phyloP scores from a whole-genome alignment of 1,140 invertebrate species.

The Drosophila tsacasi region DNA sequence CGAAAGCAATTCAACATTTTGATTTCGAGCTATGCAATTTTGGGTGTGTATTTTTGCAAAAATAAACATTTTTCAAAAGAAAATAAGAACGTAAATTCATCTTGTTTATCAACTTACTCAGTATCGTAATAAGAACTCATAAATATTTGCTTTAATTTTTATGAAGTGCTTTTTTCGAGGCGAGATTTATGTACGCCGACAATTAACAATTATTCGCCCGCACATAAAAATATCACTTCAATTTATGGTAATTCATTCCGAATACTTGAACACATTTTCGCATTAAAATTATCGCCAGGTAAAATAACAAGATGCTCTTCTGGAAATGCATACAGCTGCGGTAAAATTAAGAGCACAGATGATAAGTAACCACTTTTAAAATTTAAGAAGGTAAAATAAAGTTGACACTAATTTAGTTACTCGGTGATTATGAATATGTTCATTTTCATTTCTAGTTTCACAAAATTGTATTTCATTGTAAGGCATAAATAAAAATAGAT shows the following conservation, averaged over 20 bases:
- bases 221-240: slow-evolving; percentile 33
- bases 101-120: slow-evolving; percentile 67
- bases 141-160: slow-evolving; percentile 60
- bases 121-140: slow-evolving; percentile 82
- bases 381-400: too few species aligned
- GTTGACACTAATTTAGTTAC: too few species aligned
- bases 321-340: slow-evolving; percentile 12
- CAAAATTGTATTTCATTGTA: neutral
- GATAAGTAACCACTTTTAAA: neutral
- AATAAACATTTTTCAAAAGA: slow-evolving; percentile 6
- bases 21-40: neutral
- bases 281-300: slow-evolving; percentile 44
- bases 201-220: slow-evolving; percentile 47
- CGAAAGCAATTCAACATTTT: neutral
- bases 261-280: slow-evolving; percentile 45
- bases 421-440: too few species aligned
- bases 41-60: neutral
- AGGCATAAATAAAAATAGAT: neutral
- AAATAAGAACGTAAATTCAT: slow-evolving; percentile 11
- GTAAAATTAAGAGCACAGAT: neutral
- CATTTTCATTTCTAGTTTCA: neutral
- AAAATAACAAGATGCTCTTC: slow-evolving; percentile 19
- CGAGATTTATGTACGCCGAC: slow-evolving; percentile 20
- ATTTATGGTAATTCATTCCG: slow-evolving; percentile 31
- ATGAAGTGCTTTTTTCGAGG: slow-evolving; percentile 23